Evolutionary conservation across 1,140 invertebrate species (phyloP), one percentile per base, ranked within the genome.

Genomic region (Neodiprion fabricii): DNA sequence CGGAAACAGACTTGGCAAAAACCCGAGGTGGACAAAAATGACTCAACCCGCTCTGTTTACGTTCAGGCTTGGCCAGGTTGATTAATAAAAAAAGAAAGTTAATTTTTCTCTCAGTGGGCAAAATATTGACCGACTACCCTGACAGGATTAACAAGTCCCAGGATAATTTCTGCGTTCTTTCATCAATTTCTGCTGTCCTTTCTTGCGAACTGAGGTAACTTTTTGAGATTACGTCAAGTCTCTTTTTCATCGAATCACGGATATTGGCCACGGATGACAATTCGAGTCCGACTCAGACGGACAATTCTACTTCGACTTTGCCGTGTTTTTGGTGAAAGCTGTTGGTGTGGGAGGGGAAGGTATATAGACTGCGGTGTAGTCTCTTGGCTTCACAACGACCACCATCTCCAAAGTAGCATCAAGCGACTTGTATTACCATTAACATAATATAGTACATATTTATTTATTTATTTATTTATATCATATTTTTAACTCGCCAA

Each of bases 291-390:
- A 61, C 53, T 12, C 53, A 12, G n/a, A 8, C 53, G n/a, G 53
- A 61, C 53, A 61, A 61, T 61, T 14, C n/a, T 9, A 61, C 53
- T 61, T 61, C 53, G n/a, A 61, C 53, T 61, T 61, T 61, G 53
- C 53, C 53, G 53, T 12, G 53, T 61, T 61, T 61, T 61, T 61
- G 53, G 53, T 61, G 53, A 61, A 61, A 61, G 53, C 53, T 61
- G 53, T 61, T 17, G 53, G 11, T 61, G 53, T 61, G 53, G 53
- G 77, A 84, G 86, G 87, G 86, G 86, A 85, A 82, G 79, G 82
- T 87, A 87, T 88, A 88, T 87, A 88, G 85, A 83, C 78, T 78
- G 84, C 79, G 83, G 83, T 81, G 79, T 81, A 85, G 82, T 85
- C 85, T 79, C 76, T 75, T 76, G 77, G 79, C 74, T 85, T 86